Percentiles rank a stretch among this genome's conserved stretches.
Conservation (phyloP, 2,113 vertebrate genomes). For the Talpa occidentalis region DNA sequence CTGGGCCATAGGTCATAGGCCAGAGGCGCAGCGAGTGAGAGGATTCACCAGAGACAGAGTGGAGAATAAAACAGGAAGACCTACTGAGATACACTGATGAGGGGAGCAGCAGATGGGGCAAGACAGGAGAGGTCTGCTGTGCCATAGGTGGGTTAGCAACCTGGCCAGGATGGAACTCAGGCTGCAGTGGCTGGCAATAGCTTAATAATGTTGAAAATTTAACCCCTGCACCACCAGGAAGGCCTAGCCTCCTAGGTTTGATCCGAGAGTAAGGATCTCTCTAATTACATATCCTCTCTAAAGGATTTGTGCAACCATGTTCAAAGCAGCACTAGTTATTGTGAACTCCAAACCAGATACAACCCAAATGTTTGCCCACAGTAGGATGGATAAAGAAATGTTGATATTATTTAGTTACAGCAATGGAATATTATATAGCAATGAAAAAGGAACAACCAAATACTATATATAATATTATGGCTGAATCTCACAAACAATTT, state of each 20-base stretch:
- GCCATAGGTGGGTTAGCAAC: too few species aligned
- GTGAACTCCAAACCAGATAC: not conserved
- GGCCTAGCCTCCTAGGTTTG: not conserved
- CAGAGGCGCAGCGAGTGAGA: too few species aligned
- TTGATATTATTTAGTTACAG: not conserved
- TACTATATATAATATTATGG: not conserved
- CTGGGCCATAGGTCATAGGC: too few species aligned
- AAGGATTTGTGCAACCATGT: not conserved
- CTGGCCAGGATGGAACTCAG: too few species aligned
- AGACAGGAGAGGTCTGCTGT: too few species aligned
- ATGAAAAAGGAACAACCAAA: not conserved
- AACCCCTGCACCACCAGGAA: too few species aligned
- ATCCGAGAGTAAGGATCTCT: not conserved
- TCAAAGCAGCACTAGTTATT: not conserved
- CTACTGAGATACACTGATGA: too few species aligned
- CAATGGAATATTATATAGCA: not conserved
- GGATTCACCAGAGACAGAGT: too few species aligned
- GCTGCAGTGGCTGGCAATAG: too few species aligned
- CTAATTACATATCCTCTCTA: not conserved
- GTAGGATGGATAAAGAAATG: not conserved
- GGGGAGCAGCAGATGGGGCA: too few species aligned
- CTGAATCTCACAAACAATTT: not conserved
- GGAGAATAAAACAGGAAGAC: too few species aligned
- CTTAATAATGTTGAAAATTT: too few species aligned
- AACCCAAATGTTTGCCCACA: not conserved